Conservation (phyloP, 2,797 vertebrate species). For the Heterohyrax brucei region DNA sequence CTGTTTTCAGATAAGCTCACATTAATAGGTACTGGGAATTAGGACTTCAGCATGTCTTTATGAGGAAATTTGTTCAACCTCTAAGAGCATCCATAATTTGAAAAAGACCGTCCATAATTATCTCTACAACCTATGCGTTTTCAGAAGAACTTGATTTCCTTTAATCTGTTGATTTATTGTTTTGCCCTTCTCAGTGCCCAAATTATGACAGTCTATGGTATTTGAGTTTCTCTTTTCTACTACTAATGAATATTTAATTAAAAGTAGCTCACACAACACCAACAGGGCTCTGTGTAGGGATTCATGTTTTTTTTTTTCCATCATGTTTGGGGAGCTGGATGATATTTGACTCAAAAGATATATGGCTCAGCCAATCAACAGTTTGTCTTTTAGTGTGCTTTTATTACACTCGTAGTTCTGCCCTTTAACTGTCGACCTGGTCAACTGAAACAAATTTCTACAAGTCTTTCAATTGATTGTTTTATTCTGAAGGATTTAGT, state of each 20-base stretch:
- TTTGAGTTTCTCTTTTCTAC: constrained; percentile 19
- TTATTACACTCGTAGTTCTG: background rate
- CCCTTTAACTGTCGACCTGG: background rate
- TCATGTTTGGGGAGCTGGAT: background rate
- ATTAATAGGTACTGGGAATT: no score
- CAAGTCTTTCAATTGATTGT: background rate
- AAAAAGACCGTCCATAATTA: constrained; percentile 18
- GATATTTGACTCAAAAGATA: background rate
- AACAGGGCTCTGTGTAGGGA: background rate
- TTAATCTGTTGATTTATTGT: constrained; percentile 28
- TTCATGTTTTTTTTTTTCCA: background rate
- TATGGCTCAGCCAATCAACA: background rate
- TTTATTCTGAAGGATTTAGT: background rate
- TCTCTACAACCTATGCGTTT: background rate
- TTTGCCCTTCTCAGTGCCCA: background rate
- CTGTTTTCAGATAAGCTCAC: no score
- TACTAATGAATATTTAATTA: background rate
- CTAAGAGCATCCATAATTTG: background rate
- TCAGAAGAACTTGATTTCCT: constrained; percentile 3
- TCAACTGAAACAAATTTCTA: background rate
- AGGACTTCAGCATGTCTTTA: no score
- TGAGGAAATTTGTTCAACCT: no score
- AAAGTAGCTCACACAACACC: constrained; percentile 1
- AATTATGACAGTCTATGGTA: background rate
- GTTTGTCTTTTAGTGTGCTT: background rate